Evolutionary conservation across 2,888 invertebrate genomes (phyloP), one percentile per base, ranked within the genome.

Genomic region (Arrhopalites spinosus): DNA sequence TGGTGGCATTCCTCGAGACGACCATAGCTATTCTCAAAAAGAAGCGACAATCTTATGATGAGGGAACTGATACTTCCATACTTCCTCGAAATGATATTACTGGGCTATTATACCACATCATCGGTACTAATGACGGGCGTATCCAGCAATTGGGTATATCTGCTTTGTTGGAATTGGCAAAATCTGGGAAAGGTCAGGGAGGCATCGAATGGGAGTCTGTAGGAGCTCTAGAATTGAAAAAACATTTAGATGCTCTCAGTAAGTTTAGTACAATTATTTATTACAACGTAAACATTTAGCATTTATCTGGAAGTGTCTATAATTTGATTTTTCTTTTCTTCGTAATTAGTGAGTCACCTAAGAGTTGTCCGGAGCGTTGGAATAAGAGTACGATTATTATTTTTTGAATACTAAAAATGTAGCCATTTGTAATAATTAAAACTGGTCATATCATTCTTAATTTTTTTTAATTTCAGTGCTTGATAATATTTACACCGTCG

Each of bases 11-110:
- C 0, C 85, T 91, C 23, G 89, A 90, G 77, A 87, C 93, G 61
- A 89, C 93, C 71, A 89, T 90, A 67, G 89, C 90, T 74, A 94
- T 95, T 87, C 91, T 92, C 0, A 89, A 90, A 83, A 87, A 91
- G 78, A 87, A 90, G 71, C 87, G 36, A 3, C 45, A 23, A 13
- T n/a, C 47, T 47, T 59, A 20, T 59, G 27, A 53, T 43, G 74
- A 77, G 29, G 23, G 29, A 53, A 70, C 56, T 15, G 59, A 47
- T 53, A 66, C 56, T 23, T 36, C 75, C 1, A 88, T 90, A 93
- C 82, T 88, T 96, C 84, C 96, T 96, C 3, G 93, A 50, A 89
- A 90, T 83, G 91, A 93, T 84, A 92, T 97, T 89, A 90, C 95
- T 84, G 88, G 91, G 64, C 86, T 95, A 73, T 88, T 96, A 53